Evolutionary conservation across 1,140 invertebrate species (phyloP).

Genomic region (Neodiprion pinetum): DNA sequence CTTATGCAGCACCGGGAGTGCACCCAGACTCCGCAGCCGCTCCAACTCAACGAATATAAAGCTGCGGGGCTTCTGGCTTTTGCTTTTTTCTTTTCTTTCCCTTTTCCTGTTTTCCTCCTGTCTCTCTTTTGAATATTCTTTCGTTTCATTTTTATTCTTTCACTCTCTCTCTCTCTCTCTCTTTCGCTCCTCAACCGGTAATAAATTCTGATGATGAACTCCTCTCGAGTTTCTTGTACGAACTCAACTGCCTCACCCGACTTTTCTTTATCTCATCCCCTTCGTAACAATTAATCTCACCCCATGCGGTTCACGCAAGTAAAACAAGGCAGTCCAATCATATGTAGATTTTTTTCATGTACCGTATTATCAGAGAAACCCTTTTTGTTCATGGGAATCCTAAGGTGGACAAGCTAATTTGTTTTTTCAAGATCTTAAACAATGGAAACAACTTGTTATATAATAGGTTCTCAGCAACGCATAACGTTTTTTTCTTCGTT

Average conservation of each 20-base stretch:
- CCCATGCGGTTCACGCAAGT: too few relatives aligned
- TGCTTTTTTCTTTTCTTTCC: too few relatives aligned
- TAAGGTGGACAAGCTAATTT: too few relatives aligned
- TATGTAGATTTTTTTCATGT: too few relatives aligned
- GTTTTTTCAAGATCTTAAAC: too few relatives aligned
- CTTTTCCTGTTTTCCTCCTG: neutral
- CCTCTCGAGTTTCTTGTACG: neutral
- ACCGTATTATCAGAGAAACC: too few relatives aligned
- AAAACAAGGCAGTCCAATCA: too few relatives aligned
- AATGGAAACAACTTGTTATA: too few relatives aligned
- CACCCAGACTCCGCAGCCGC: neutral
- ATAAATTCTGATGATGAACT: neutral
- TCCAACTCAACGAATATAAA: neutral
- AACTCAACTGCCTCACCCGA: neutral
- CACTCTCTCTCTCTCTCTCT: neutral
- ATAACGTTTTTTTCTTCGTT: too few relatives aligned
- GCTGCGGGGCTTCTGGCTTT: neutral
- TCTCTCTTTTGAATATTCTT: neutral
- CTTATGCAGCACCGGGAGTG: constrained; percentile 1
- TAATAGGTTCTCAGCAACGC: too few relatives aligned
- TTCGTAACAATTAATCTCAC: neutral
- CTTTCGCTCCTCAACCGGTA: neutral
- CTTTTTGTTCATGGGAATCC: too few relatives aligned
- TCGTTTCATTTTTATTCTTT: neutral
- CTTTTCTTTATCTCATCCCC: too few relatives aligned